Evolutionary conservation across 2,888 invertebrate genomes (phyloP).

Genomic region (Drosophila mimica): DNA sequence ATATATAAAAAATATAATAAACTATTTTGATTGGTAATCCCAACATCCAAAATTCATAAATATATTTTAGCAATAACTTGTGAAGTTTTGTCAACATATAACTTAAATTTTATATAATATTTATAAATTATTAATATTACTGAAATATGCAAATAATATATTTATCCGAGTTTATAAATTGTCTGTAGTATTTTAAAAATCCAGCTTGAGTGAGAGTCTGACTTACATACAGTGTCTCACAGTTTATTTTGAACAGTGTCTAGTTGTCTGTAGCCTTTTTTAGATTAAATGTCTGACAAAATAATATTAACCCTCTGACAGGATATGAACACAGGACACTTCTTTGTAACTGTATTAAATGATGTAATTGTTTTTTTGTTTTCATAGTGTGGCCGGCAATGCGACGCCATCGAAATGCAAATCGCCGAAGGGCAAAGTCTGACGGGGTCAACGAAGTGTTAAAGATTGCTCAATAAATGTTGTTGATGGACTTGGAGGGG

Average conservation of each 20-base stretch:
- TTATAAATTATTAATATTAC: too few relatives aligned
- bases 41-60: too few relatives aligned
- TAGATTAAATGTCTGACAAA: neutral
- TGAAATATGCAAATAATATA: neutral
- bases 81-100: too few relatives aligned
- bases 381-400: conserved; percentile 50
- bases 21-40: too few relatives aligned
- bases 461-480: conserved; percentile 84
- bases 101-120: neutral
- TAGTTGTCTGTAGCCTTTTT: neutral
- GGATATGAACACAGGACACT: neutral
- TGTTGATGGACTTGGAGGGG: conserved; percentile 69
- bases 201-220: neutral
- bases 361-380: neutral
- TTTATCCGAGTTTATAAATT: neutral
- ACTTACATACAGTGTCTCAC: neutral
- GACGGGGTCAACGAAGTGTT: conserved; percentile 85
- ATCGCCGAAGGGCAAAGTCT: conserved; percentile 84
- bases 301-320: neutral
- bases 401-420: conserved; percentile 83
- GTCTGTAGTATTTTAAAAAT: neutral
- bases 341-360: neutral
- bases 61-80: too few relatives aligned
- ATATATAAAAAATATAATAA: too few relatives aligned
- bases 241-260: too few relatives aligned